Evolutionary conservation across 2,113 vertebrate genomes (phyloP).

Genomic region (Podilymbus podiceps): DNA sequence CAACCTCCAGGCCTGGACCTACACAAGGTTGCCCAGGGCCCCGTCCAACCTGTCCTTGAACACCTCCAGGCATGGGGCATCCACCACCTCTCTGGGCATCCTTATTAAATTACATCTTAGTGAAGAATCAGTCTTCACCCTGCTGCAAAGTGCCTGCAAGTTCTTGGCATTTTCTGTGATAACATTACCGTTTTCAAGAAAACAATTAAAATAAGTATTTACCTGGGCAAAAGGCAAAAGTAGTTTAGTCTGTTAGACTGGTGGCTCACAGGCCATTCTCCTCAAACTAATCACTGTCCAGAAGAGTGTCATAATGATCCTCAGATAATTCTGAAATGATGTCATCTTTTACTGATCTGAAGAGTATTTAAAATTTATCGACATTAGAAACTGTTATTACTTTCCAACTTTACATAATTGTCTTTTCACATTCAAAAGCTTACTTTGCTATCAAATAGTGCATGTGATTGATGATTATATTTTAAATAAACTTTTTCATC

Average conservation of each 20-base stretch:
- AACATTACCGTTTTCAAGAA: background rate
- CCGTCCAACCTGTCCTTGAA: too few species aligned
- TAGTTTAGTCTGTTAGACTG: background rate
- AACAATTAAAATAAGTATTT: too few species aligned
- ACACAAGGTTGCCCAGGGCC: too few species aligned
- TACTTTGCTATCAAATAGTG: background rate
- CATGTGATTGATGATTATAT: too few species aligned
- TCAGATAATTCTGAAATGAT: background rate
- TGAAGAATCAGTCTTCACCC: background rate
- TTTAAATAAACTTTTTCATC: background rate
- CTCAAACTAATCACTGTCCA: background rate
- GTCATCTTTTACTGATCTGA: background rate
- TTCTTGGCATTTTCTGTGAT: background rate
- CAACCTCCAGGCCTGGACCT: too few species aligned
- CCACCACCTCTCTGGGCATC: too few species aligned
- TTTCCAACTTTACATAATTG: background rate
- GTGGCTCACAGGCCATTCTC: background rate
- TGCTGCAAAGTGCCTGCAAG: background rate
- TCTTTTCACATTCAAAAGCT: background rate
- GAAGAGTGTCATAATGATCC: background rate
- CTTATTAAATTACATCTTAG: too few species aligned
- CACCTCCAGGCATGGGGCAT: too few species aligned
- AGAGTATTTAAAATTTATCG: background rate
- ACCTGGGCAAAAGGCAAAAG: too few species aligned
- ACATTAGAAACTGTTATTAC: background rate